These are phyloP conservation scores for Hoplostethus mediterraneus DNA, from an alignment of 2,797 vertebrate species.

Conservation along the genomic window DNA sequence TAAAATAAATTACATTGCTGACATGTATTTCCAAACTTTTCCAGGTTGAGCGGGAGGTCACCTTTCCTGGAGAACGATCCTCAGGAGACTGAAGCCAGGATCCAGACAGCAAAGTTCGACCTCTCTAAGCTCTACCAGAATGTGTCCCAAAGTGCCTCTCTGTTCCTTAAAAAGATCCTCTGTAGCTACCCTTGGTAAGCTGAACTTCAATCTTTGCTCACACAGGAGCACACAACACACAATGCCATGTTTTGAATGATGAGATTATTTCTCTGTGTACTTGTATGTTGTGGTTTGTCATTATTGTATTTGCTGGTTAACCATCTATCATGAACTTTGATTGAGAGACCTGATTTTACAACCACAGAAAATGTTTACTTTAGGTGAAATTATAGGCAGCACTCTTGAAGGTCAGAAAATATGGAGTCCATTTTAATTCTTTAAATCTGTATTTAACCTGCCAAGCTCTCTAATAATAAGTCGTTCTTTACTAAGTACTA, in stretches of 20 bases:
- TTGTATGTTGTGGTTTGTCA: background rate
- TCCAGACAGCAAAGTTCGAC: conserved; percentile 94
- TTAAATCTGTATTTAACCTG: background rate
- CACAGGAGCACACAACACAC: background rate
- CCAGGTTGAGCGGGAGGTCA: conserved; percentile 94
- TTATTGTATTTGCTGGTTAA: too few relatives aligned
- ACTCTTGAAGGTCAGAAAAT: background rate
- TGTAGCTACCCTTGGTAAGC: conserved; percentile 96
- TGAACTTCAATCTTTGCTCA: background rate
- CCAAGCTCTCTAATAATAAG: background rate
- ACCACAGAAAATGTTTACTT: background rate
- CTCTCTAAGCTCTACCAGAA: conserved; percentile 97
- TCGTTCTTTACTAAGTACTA: background rate
- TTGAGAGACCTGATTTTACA: background rate
- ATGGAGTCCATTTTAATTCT: background rate
- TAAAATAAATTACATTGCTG: background rate
- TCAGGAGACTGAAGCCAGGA: conserved; percentile 92
- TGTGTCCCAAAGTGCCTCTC: conserved; percentile 96
- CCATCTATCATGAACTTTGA: background rate
- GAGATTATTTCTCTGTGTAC: background rate
- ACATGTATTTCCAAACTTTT: background rate
- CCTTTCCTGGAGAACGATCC: conserved; percentile 92
- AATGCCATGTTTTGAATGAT: background rate
- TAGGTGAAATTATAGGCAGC: background rate
- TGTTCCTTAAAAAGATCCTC: conserved; percentile 97